Conservation (phyloP, 2,888 invertebrate species). For the Lasioglossum zephyrum region DNA sequence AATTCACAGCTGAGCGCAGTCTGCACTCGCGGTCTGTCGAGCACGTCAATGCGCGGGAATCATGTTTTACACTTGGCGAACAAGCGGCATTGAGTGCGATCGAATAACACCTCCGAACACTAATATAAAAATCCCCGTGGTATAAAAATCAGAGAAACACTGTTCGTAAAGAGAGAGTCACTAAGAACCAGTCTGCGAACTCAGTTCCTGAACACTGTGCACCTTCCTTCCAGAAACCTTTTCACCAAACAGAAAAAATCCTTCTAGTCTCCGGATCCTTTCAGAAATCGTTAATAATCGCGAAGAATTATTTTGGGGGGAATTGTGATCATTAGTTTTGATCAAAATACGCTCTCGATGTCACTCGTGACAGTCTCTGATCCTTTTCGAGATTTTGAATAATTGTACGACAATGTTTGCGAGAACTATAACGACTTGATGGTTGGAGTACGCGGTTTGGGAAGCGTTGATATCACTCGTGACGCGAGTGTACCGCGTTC, state of each 20-base stretch:
- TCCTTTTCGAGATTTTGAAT: not conserved
- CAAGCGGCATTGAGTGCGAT: constrained; percentile 72
- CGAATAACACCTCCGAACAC: constrained; percentile 48
- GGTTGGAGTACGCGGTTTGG: constrained; percentile 4
- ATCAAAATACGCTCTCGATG: not conserved
- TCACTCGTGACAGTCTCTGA: not conserved
- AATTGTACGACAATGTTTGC: not conserved
- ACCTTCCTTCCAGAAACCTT: not conserved
- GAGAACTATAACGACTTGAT: not conserved
- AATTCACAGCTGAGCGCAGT: constrained; percentile 52
- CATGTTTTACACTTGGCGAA: constrained; percentile 76
- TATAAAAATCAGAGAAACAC: not conserved
- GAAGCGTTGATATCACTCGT: constrained; percentile 26
- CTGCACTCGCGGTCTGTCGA: constrained; percentile 50
- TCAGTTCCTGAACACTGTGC: constrained; percentile 1
- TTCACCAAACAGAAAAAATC: not conserved
- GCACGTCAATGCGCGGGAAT: constrained; percentile 76
- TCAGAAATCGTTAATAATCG: not conserved
- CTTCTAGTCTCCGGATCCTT: not conserved
- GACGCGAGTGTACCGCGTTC: constrained; percentile 39
- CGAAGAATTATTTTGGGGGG: not conserved
- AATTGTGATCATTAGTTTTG: not conserved
- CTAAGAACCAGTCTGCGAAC: not conserved
- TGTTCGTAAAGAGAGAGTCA: constrained; percentile 18
- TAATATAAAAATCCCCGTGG: not conserved